Conservation (phyloP, 2,113 vertebrate genomes). For the human region GRCh38 chr7:135248001-135248500, state of each 20-base stretch:
- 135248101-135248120: not conserved
- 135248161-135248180: not conserved
- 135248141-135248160: not conserved
- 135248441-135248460: no score
- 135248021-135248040: not conserved
- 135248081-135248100: not conserved
- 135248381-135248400: not conserved
- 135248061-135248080: not conserved
- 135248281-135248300: not conserved
- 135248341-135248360: not conserved
- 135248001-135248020: not conserved
- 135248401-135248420: not conserved
- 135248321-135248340: not conserved
- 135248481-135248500: no score
- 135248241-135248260: not conserved
- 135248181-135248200: not conserved
- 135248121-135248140: not conserved
- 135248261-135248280: not conserved
- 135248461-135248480: no score
- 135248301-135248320: not conserved
- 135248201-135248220: not conserved
- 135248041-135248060: not conserved
- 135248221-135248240: not conserved
- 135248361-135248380: not conserved
- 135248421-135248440: rapidly evolving